Conservation (phyloP, 2,888 invertebrate genomes). For the Pycnomerus fuliginosus region DNA sequence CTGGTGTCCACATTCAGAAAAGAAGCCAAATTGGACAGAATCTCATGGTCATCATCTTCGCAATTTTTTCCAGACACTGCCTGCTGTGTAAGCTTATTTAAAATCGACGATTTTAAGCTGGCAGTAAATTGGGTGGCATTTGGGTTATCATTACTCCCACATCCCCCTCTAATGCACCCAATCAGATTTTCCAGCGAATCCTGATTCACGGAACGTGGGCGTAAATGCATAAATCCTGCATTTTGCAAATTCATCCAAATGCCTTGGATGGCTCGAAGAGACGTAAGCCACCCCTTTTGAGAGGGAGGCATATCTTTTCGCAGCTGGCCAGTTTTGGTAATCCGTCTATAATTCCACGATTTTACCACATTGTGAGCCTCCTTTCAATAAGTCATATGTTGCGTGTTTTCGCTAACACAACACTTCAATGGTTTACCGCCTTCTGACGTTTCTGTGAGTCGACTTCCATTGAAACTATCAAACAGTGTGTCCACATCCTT, state of each 20-base stretch:
- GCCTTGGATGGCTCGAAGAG: slow-evolving; percentile 10
- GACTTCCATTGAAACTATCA: slow-evolving; percentile 21
- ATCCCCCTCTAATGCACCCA: slow-evolving; percentile 21
- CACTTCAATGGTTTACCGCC: slow-evolving; percentile 21
- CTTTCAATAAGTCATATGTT: slow-evolving; percentile 14
- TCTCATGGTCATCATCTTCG: slow-evolving; percentile 15
- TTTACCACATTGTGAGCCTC: slow-evolving; percentile 9
- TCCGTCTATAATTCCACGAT: slow-evolving; percentile 13
- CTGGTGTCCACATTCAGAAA: slow-evolving; percentile 6
- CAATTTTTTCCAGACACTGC: slow-evolving; percentile 16
- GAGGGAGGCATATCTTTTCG: slow-evolving; percentile 15
- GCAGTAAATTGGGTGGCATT: slow-evolving; percentile 23
- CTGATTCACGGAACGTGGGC: slow-evolving; percentile 24
- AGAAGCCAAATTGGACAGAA: slow-evolving; percentile 9
- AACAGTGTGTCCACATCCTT: slow-evolving; percentile 20
- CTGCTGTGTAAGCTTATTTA: slow-evolving; percentile 20
- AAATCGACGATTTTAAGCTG: slow-evolving; percentile 24
- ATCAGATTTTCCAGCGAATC: slow-evolving; percentile 29
- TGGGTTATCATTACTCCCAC: slow-evolving; percentile 28
- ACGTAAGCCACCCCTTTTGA: slow-evolving; percentile 20
- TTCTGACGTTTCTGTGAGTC: slow-evolving; percentile 4
- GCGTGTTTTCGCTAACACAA: slow-evolving; percentile 3
- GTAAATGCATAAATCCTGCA: slow-evolving; percentile 7
- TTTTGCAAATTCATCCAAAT: slow-evolving; percentile 12
- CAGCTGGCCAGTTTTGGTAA: slow-evolving; percentile 13